Conservation (phyloP, 2,888 invertebrate species). For the Clepsis dumicolana region DNA sequence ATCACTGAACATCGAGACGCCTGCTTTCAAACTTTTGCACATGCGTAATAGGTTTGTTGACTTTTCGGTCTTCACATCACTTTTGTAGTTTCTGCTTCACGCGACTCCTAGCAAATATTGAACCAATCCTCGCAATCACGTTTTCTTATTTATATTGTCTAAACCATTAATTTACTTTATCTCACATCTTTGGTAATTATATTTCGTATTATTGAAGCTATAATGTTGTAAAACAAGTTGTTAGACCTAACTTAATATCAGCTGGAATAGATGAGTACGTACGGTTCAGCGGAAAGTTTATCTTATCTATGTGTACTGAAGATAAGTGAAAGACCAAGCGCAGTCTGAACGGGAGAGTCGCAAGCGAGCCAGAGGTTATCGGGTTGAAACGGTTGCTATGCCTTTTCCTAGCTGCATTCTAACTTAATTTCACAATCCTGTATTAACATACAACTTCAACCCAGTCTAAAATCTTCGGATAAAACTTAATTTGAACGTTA, state of each 20-base stretch:
- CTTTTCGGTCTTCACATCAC: slow-evolving; percentile 29
- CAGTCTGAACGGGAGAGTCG: slow-evolving; percentile 53
- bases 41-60: slow-evolving; percentile 45
- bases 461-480: not conserved
- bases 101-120: slow-evolving; percentile 42
- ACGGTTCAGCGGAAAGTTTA: slow-evolving; percentile 65
- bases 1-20: slow-evolving; percentile 14
- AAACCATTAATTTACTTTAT: slow-evolving; percentile 27
- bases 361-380: slow-evolving; percentile 53
- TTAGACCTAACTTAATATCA: slow-evolving; percentile 35
- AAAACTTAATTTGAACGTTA: no score
- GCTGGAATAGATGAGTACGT: slow-evolving; percentile 26
- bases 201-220: slow-evolving; percentile 17
- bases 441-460: not conserved
- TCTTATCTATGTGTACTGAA: slow-evolving; percentile 66
- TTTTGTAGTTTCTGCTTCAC: slow-evolving; percentile 29
- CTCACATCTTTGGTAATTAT: slow-evolving; percentile 28
- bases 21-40: slow-evolving; percentile 39
- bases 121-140: slow-evolving; percentile 34
- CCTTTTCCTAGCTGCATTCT: slow-evolving; percentile 39
- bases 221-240: slow-evolving; percentile 26
- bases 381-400: slow-evolving; percentile 43
- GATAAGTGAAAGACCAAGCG: slow-evolving; percentile 53
- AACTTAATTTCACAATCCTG: slow-evolving; percentile 29
- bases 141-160: slow-evolving; percentile 33